phyloP scores from a whole-genome alignment of 2,888 invertebrate genomes.

The Sclerodermus sp. region DNA sequence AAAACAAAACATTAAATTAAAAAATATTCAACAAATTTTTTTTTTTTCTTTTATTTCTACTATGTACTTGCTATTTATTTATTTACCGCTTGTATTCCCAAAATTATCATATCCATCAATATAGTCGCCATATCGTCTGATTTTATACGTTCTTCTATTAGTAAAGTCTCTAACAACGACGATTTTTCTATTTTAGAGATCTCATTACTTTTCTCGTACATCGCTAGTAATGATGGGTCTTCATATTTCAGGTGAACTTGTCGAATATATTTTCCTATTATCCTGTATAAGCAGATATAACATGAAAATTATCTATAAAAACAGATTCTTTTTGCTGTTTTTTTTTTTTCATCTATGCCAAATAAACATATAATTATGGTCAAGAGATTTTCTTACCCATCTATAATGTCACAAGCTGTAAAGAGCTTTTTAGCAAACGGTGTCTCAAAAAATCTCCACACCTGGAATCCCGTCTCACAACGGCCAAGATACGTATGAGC shows the following conservation, averaged over 20 bases:
- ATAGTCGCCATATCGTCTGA: conserved; percentile 67
- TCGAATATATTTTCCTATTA: conserved; percentile 66
- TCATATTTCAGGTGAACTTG: conserved; percentile 51
- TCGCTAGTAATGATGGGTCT: conserved; percentile 28
- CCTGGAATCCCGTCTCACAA: conserved; percentile 68
- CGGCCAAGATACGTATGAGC: conserved; percentile 65
- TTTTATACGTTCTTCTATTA: conserved; percentile 62
- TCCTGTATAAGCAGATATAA: conserved; percentile 51
- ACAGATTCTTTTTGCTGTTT: too few species aligned
- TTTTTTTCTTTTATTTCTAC: too few species aligned
- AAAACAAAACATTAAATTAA: neutral
- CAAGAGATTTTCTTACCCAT: conserved; percentile 57
- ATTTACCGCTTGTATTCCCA: conserved; percentile 68
- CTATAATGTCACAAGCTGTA: conserved; percentile 65
- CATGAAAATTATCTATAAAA: too few species aligned
- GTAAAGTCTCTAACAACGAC: conserved; percentile 61
- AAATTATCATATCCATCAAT: conserved; percentile 67
- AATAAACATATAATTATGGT: too few species aligned
- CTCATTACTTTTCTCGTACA: conserved; percentile 6
- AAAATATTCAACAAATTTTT: conserved; percentile 1
- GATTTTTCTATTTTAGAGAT: conserved; percentile 24
- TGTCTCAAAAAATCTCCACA: conserved; percentile 68
- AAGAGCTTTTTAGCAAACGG: conserved; percentile 64
- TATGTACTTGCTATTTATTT: too few species aligned
- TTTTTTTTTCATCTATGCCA: too few species aligned